These are phyloP conservation scores for Cheiracanthium punctorium DNA, from an alignment of 2,888 invertebrate species.

Conservation along the genomic window DNA sequence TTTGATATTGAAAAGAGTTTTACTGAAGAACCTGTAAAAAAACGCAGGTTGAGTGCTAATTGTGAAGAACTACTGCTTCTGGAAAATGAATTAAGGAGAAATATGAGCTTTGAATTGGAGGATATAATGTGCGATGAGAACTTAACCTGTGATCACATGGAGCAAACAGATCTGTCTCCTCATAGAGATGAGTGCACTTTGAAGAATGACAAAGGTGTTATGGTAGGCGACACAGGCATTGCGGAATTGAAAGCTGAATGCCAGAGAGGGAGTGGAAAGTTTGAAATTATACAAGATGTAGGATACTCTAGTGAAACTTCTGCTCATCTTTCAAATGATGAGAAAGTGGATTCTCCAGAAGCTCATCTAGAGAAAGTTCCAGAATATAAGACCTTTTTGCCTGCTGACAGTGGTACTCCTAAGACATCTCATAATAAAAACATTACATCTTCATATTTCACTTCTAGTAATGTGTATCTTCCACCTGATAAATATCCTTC, in stretches of 20 bases:
- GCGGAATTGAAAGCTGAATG: conserved; percentile 70
- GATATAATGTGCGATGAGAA: not conserved
- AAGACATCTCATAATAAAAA: not conserved
- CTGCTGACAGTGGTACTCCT: not conserved
- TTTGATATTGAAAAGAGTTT: conserved; percentile 79
- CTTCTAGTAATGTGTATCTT: conserved; percentile 22
- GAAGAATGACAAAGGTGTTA: conserved; percentile 70
- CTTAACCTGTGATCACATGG: not conserved
- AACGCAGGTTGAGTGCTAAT: conserved; percentile 79
- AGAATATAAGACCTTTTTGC: not conserved
- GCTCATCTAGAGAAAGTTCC: not conserved
- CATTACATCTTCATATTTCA: not conserved
- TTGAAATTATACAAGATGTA: conserved; percentile 74
- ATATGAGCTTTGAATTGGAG: conserved; percentile 28
- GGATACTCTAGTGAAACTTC: conserved; percentile 77
- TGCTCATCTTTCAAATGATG: conserved; percentile 75
- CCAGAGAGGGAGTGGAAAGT: conserved; percentile 40
- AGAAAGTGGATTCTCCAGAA: conserved; percentile 71
- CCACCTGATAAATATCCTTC: conserved; percentile 63
- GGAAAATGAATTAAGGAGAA: conserved; percentile 36
- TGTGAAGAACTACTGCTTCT: conserved; percentile 31
- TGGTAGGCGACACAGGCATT: conserved; percentile 72
- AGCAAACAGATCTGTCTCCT: not conserved
- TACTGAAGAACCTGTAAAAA: conserved; percentile 86
- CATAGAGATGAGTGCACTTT: conserved; percentile 9